Base-by-base conservation (phyloP, 1,140 invertebrate species). In the Oreohelix idahoensis region DNA sequence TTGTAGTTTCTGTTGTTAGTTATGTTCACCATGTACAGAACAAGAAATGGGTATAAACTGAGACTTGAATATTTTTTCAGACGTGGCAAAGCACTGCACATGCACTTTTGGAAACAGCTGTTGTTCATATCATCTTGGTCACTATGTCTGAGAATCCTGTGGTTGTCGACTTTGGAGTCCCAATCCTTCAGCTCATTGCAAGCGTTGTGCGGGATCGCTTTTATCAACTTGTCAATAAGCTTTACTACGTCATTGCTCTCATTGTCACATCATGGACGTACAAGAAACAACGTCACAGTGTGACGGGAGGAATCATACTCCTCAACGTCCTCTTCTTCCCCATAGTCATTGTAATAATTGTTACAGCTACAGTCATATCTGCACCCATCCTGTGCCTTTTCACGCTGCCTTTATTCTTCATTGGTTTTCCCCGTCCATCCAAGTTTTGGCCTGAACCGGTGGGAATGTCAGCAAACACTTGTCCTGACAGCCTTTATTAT, bases 351-450 rank as follows among this genome's bases (percentile, higher is more conserved):
- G 86, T 87, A 8, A 83, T 94, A 32, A 86, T 93, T 35, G 69
- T 87, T 0, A 70, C 90, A 35, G 91, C 93, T 0, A 86, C 91
- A 2, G 84, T 90, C 0, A 38, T 94, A 8, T 91, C 91, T 32
- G 92, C 93, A 17, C 93, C 93, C 5, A 86, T 94, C 0, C 84
- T 94, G 49, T 92, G 93, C 36, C 81, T 94, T 4, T 94, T 94
- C 86, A 94, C 94, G 4, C 88, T 94, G 63, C 94, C 94, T 0
- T 82, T 94, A 15, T 93, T 94, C 84, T 88, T 94, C 42, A 87
- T 93, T 70, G 92, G 91, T 17, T 94, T 93, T 89, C 93, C 93
- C 15, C 87, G 94, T 15, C 93, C 93, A 17, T 78, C 88, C 42
- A 86, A 91, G 49, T 94, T 93, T 45, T 94, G 94, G 93, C 92